These are phyloP conservation scores for Sinocyclocheilus grahami DNA, from an alignment of 2,113 vertebrate species.

Conservation along the genomic window DNA sequence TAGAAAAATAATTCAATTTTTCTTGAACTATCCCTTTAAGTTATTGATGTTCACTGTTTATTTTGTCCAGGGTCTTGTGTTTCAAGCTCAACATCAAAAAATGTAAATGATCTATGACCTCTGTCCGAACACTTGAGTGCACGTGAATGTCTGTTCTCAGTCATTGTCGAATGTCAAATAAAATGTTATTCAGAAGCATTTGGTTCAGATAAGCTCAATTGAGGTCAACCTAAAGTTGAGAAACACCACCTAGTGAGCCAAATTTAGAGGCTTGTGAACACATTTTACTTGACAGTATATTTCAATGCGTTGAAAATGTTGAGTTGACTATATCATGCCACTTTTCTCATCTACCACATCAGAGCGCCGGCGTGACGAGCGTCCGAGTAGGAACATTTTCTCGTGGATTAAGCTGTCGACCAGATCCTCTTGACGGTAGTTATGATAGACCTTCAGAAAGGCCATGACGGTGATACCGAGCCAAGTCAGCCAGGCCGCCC, in stretches of 20 bases:
- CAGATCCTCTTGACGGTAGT: constrained; percentile 93
- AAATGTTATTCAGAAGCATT: neutral
- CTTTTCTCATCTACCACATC: constrained; percentile 82
- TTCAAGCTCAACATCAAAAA: neutral
- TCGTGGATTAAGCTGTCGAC: constrained; percentile 93
- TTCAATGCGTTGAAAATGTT: neutral
- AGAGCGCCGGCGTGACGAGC: constrained; percentile 76
- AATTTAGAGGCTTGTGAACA: neutral
- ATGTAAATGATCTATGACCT: neutral
- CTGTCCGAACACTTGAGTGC: neutral
- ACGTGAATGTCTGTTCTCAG: constrained; percentile 1
- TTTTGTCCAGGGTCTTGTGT: neutral
- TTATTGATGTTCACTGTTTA: neutral
- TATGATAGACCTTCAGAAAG: constrained; percentile 95
- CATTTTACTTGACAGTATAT: neutral
- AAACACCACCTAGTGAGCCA: neutral
- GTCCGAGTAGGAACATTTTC: constrained; percentile 92
- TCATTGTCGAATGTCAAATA: neutral
- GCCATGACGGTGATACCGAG: constrained; percentile 88
- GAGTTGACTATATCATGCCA: constrained; percentile 79
- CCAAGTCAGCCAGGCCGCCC: constrained; percentile 96
- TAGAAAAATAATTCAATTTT: neutral
- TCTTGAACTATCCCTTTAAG: neutral
- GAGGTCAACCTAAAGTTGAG: neutral
- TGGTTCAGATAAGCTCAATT: neutral